Evolutionary conservation across 2,797 vertebrate genomes (phyloP).

Genomic region (Eupleurogrammus muticus): DNA sequence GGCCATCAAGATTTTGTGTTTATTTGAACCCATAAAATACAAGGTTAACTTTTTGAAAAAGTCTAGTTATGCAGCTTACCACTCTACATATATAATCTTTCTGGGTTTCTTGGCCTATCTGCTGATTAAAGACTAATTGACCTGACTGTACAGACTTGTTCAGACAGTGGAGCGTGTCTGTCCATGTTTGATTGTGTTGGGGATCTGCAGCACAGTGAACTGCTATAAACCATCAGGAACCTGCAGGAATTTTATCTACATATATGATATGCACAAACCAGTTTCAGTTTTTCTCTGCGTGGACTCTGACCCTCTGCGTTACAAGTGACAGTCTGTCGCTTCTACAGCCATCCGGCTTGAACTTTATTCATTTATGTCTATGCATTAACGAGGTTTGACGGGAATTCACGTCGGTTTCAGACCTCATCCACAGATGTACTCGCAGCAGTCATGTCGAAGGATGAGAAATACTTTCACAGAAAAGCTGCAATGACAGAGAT

Average conservation of each 20-base stretch:
- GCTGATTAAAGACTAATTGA: too few species aligned
- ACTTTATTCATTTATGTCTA: neutral
- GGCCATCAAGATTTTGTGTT: too few species aligned
- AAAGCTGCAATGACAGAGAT: too few species aligned
- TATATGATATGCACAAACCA: neutral
- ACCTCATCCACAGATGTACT: neutral
- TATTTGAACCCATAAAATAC: too few species aligned
- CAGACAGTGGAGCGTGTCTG: too few species aligned
- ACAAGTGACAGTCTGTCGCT: neutral
- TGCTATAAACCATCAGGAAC: neutral
- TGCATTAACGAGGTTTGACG: neutral
- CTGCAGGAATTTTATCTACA: neutral
- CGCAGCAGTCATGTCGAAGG: neutral
- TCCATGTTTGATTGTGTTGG: too few species aligned
- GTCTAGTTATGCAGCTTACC: too few species aligned
- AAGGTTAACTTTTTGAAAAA: too few species aligned
- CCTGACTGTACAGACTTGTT: too few species aligned
- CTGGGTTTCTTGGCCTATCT: too few species aligned
- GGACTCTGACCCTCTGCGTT: neutral
- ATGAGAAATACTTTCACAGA: too few species aligned
- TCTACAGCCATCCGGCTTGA: neutral
- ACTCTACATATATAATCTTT: too few species aligned
- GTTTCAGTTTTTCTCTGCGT: constrained; percentile 5
- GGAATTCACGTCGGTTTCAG: neutral
- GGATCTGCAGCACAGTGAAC: neutral